Percentiles rank a stretch among this genome's conserved stretches.
These are phyloP conservation scores for Drosophila fulvimacula DNA, from an alignment of 2,888 invertebrate species.

Conservation along the genomic window DNA sequence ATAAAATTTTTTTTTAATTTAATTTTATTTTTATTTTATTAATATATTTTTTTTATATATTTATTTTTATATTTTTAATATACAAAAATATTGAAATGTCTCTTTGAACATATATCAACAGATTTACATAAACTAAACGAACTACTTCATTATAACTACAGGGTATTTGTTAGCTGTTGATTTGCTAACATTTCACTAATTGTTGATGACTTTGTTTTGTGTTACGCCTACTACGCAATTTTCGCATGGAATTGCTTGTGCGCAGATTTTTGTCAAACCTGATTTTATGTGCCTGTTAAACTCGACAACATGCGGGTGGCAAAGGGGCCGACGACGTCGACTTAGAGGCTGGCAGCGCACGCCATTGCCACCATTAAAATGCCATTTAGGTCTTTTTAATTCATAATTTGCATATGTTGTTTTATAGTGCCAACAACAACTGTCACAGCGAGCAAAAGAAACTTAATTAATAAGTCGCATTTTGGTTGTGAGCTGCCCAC, in stretches of 20 bases:
- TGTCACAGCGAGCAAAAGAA: slow-evolving; percentile 52
- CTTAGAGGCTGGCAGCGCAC: slow-evolving; percentile 50
- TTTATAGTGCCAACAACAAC: slow-evolving; percentile 50
- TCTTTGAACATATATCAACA: too few relatives aligned
- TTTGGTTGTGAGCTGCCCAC: slow-evolving; percentile 70
- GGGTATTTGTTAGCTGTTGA: not conserved
- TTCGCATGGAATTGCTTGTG: slow-evolving; percentile 39
- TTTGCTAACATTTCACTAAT: not conserved
- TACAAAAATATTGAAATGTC: too few relatives aligned
- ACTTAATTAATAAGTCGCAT: slow-evolving; percentile 77
- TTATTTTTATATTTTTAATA: too few relatives aligned
- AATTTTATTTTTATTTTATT: too few relatives aligned
- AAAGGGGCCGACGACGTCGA: not conserved
- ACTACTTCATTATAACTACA: too few relatives aligned
- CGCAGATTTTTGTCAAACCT: slow-evolving; percentile 55
- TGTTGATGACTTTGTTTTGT: slow-evolving; percentile 38
- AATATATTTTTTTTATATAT: too few relatives aligned
- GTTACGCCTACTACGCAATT: slow-evolving; percentile 49
- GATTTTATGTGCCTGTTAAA: slow-evolving; percentile 28
- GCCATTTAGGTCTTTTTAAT: slow-evolving; percentile 68
- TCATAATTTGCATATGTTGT: slow-evolving; percentile 71
- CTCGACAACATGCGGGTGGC: slow-evolving; percentile 5
- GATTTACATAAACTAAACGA: too few relatives aligned
- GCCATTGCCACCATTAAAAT: slow-evolving; percentile 68
- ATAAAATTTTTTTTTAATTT: too few relatives aligned